These are phyloP conservation scores for Lipophrys pholis DNA, from an alignment of 2,113 vertebrate species.

Conservation along the genomic window DNA sequence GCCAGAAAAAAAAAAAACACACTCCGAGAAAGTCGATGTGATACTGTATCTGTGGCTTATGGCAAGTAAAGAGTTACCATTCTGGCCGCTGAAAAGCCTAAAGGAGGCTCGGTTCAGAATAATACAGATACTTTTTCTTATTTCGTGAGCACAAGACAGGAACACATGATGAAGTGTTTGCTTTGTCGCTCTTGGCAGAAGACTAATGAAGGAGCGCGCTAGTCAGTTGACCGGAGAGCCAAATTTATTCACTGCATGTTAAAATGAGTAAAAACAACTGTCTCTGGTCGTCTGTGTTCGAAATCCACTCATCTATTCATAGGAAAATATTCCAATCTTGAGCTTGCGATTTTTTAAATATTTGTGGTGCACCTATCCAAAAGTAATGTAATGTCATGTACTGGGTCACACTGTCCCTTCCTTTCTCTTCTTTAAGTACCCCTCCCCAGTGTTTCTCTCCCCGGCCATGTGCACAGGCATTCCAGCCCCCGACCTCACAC, in stretches of 20 bases:
- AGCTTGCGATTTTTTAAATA: not conserved
- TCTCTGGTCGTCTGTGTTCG: not conserved
- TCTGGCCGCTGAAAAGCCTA: constrained; percentile 13
- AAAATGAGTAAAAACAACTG: not conserved
- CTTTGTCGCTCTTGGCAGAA: constrained; percentile 29
- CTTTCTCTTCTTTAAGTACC: constrained; percentile 29
- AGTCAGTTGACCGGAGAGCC: constrained; percentile 58
- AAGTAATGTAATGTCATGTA: constrained; percentile 34
- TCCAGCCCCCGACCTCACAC: constrained; percentile 77
- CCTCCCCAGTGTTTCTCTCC: constrained; percentile 42
- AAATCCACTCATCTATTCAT: not conserved
- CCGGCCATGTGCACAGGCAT: constrained; percentile 71
- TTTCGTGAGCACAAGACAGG: constrained; percentile 53
- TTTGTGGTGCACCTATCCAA: constrained; percentile 9
- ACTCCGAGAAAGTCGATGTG: constrained; percentile 28
- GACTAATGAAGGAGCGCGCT: constrained; percentile 37
- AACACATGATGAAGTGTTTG: constrained; percentile 57
- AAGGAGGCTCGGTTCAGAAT: constrained; percentile 20
- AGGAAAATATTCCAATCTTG: too few relatives aligned
- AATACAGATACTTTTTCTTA: constrained; percentile 9
- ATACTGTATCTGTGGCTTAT: constrained; percentile 29
- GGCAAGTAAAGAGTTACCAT: constrained; percentile 21
- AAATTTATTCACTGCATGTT: constrained; percentile 27
- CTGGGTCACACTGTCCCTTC: constrained; percentile 34
- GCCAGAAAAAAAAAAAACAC: constrained; percentile 39